These are phyloP conservation scores for Euthynnus affinis DNA, from an alignment of 2,797 vertebrate genomes.

Conservation along the genomic window DNA sequence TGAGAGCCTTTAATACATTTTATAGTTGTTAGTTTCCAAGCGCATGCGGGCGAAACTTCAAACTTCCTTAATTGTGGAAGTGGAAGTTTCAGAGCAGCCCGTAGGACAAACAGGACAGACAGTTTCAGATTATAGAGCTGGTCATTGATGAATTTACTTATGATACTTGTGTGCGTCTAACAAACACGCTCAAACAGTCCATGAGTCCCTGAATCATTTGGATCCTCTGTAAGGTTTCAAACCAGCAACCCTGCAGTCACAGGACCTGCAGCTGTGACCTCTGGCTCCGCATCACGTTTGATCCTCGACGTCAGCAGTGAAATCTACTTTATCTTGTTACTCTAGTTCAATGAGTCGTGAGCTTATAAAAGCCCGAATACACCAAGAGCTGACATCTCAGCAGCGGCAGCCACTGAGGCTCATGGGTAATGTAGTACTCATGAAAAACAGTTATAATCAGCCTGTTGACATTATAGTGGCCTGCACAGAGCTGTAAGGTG, in stretches of 20 bases:
- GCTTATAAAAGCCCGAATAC: background rate
- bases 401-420: conserved; percentile 11
- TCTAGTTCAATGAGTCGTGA: background rate
- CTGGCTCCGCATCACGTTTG: background rate
- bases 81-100: no score
- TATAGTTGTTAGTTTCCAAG: background rate
- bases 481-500: background rate
- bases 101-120: background rate
- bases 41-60: no score
- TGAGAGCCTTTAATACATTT: background rate
- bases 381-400: background rate
- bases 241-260: background rate
- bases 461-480: background rate
- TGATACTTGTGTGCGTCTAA: no score
- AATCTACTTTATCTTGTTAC: background rate
- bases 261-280: background rate
- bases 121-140: background rate
- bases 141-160: background rate
- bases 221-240: background rate
- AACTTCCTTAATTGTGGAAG: no score
- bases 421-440: conserved; percentile 28
- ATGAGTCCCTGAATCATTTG: background rate
- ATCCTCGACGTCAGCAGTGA: background rate
- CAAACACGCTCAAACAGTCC: background rate
- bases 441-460: no score